A percentile compares a stretch with the other conserved stretches of the same genome.
phyloP scores from a whole-genome alignment of 2,888 invertebrate genomes.

The Caenorhabditis drosophilae region DNA sequence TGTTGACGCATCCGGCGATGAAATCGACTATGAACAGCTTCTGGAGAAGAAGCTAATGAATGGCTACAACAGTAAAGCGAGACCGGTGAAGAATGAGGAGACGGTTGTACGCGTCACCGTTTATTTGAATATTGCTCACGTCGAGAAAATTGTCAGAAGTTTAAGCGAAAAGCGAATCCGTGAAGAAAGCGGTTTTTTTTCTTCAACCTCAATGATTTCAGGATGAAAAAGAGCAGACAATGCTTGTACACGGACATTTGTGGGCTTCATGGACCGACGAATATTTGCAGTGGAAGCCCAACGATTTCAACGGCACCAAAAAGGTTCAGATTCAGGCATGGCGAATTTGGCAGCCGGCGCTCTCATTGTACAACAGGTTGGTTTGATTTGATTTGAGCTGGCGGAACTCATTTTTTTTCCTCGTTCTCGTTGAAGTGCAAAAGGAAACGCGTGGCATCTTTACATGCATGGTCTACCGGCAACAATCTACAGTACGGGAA shows the following conservation, averaged over 20 bases:
- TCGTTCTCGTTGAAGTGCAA: constrained; percentile 49
- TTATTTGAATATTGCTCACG: constrained; percentile 36
- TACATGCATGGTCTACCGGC: constrained; percentile 64
- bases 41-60: not conserved
- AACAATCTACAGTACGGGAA: constrained; percentile 49
- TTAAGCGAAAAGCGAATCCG: too few relatives aligned
- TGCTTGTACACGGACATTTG: constrained; percentile 62
- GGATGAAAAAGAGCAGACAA: constrained; percentile 67
- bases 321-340: constrained; percentile 54
- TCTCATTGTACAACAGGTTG: constrained; percentile 64
- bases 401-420: too few relatives aligned
- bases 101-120: not conserved
- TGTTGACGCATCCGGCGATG: too few relatives aligned
- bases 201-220: constrained; percentile 22
- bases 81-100: constrained; percentile 1
- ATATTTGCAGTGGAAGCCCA: constrained; percentile 61
- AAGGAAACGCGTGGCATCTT: constrained; percentile 64
- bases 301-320: constrained; percentile 47
- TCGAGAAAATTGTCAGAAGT: constrained; percentile 68
- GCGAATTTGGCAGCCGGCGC: constrained; percentile 66
- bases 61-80: not conserved
- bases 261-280: constrained; percentile 66
- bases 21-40: too few relatives aligned
- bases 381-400: too few relatives aligned
- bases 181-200: not conserved